Evolutionary conservation across 2,888 invertebrate genomes (phyloP), one percentile per base, ranked within the genome.

Genomic region (Nysson spinosus): DNA sequence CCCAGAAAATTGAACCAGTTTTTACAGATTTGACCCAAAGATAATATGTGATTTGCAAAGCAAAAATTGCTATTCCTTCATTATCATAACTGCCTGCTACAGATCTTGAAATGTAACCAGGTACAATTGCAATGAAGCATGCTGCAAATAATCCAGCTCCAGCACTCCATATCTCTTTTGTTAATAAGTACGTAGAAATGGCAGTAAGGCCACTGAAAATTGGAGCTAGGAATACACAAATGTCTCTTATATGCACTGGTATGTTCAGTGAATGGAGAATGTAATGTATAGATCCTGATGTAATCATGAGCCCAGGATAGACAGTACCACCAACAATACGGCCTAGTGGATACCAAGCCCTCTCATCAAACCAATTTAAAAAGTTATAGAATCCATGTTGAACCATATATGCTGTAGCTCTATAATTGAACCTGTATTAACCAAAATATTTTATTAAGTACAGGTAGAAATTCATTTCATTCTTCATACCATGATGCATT

Each of bases 81-180:
- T 99, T 99, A 86, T 99, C 99, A 87, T 99, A 99, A 82, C 98
- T 99, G 19, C 99, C 99, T 24, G 99, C 99, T 9, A 99, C 99
- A 0, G 99, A 99, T 62, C 99, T 92, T 83, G 98, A 98, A 77
- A 99, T 99, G 88, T 99, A 99, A 52, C 99, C 99, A 39, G 99
- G 99, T 26, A 99, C 96, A 79, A 99, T 98, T 37, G 98, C 98
- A 79, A 99, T 99, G 87, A 99, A 99, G 87, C 98, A 98, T 2
- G 99, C 99, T 7, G 99, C 99, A 89, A 99, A 98, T 14, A 99
- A 89, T 4, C 99, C 99, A 14, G 99, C 98, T 35, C 98, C 98
- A 1, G 95, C 91, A 37, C 95, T 96, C 98, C 99, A 99, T 71
- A 99, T 89, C 88, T 99, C 99, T 87, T 98, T 98, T 6, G 99